Percentiles rank a stretch among this genome's conserved stretches.
Conservation (phyloP, 2,113 vertebrate species). For the Semnopithecus entellus region DNA sequence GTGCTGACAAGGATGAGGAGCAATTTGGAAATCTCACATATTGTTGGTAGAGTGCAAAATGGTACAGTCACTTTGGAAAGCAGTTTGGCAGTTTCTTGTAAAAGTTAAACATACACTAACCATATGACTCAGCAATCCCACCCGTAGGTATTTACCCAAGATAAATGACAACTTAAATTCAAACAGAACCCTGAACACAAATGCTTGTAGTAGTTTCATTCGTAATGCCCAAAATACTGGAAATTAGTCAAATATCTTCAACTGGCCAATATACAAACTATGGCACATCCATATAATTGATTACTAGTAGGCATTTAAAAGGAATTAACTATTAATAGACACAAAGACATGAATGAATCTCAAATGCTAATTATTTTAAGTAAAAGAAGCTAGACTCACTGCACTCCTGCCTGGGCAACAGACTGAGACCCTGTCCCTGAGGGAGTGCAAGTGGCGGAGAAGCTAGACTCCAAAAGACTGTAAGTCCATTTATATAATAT, state of each 20-base stretch:
- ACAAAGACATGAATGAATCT: neutral
- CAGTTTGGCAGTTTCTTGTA: neutral
- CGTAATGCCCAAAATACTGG: neutral
- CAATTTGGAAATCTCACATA: neutral
- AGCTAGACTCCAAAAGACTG: neutral
- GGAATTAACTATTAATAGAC: neutral
- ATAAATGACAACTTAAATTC: neutral
- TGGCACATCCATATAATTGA: neutral
- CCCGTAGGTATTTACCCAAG: neutral
- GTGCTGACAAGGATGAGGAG: neutral
- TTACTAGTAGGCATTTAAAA: neutral
- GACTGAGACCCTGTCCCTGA: too few relatives aligned
- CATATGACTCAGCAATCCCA: neutral
- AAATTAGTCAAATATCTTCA: neutral
- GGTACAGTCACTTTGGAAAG: neutral
- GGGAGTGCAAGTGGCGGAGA: too few relatives aligned
- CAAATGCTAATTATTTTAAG: neutral
- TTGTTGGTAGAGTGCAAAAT: neutral
- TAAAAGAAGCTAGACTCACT: neutral
- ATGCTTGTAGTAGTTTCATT: neutral
- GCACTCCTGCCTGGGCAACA: too few relatives aligned
- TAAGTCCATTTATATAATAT: neutral
- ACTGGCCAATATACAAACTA: neutral
- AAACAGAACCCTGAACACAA: neutral
- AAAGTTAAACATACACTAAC: neutral